A percentile compares a stretch with the other conserved stretches of the same genome.
Conservation (phyloP, 2,888 invertebrate genomes). For the Crioceris asparagi region DNA sequence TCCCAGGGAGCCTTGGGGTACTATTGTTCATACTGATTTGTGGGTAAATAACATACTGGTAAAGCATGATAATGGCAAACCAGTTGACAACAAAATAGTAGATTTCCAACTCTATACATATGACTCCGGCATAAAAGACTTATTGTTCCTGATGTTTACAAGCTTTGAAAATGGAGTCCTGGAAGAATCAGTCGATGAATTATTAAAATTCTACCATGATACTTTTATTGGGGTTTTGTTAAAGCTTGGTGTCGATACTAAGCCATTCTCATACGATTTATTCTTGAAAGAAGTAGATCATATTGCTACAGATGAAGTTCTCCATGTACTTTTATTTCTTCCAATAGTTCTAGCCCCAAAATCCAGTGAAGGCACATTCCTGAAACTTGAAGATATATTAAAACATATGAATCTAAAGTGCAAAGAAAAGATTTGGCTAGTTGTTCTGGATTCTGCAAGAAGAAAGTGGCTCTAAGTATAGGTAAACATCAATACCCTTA, state of each 20-base stretch:
- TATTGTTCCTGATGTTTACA: neutral
- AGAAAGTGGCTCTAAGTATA: constrained; percentile 6
- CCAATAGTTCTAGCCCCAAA: too few species aligned
- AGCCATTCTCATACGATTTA: neutral
- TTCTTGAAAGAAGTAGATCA: constrained; percentile 4
- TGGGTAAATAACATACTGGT: constrained; percentile 4
- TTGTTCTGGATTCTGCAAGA: neutral
- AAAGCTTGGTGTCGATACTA: neutral
- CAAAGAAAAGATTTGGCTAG: constrained; percentile 3
- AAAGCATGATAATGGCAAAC: neutral
- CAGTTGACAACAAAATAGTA: neutral
- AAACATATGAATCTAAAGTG: constrained; percentile 3
- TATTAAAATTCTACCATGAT: constrained; percentile 6
- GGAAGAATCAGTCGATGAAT: constrained; percentile 2
- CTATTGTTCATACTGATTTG: neutral
- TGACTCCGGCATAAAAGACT: neutral
- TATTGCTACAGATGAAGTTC: constrained; percentile 1
- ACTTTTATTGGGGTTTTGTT: constrained; percentile 1
- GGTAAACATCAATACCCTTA: too few species aligned
- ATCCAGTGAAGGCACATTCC: too few species aligned
- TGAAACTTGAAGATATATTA: too few species aligned
- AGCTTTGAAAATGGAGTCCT: neutral
- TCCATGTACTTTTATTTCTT: too few species aligned
- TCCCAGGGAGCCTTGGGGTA: neutral
- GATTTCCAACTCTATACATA: constrained; percentile 1